phyloP scores from a whole-genome alignment of 2,888 invertebrate species.

The Pseudococcus jackbeardsleyi region DNA sequence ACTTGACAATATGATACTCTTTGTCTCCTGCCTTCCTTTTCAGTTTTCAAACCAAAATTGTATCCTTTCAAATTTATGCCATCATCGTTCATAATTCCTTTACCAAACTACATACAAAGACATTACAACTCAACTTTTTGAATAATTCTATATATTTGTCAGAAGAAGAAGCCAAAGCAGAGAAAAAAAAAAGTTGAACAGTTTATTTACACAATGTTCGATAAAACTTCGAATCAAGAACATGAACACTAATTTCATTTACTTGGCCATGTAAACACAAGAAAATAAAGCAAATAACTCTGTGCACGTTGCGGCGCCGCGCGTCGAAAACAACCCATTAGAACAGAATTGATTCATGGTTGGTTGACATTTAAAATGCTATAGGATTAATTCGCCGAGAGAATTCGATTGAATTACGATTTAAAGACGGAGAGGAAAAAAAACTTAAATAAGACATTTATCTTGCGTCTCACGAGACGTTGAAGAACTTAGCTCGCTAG shows the following conservation, averaged over 20 bases:
- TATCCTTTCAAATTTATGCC: too few species aligned
- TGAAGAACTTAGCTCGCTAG: background rate
- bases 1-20: too few species aligned
- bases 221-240: constrained; percentile 4
- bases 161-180: background rate
- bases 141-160: background rate
- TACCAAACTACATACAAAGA: background rate
- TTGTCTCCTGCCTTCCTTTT: too few species aligned
- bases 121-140: background rate
- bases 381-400: constrained; percentile 36
- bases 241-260: constrained; percentile 44
- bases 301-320: background rate
- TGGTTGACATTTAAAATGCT: constrained; percentile 34
- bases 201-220: background rate
- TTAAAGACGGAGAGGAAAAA: background rate
- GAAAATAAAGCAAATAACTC: constrained; percentile 11
- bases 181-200: background rate
- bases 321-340: constrained; percentile 13
- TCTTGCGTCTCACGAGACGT: constrained; percentile 34
- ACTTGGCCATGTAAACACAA: background rate
- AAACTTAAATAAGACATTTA: constrained; percentile 25
- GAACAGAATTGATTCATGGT: constrained; percentile 34
- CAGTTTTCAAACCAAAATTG: too few species aligned
- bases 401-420: constrained; percentile 21
- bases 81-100: background rate